These are phyloP conservation scores for Perccottus glenii DNA, from an alignment of 2,113 vertebrate species.

Conservation along the genomic window DNA sequence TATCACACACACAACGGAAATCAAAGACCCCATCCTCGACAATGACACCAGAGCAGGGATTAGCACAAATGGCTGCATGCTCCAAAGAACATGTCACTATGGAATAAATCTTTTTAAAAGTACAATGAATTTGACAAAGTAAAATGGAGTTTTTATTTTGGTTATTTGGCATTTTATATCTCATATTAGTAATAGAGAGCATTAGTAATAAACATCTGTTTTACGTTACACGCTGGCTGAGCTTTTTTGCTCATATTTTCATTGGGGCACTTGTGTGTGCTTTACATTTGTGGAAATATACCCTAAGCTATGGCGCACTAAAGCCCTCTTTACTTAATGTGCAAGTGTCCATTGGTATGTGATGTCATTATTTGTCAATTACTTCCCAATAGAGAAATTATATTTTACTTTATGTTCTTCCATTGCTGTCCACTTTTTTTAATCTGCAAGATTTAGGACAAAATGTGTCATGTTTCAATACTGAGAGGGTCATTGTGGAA, in stretches of 20 bases:
- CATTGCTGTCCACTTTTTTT: slow-evolving; percentile 33
- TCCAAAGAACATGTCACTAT: slow-evolving; percentile 48
- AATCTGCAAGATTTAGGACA: slow-evolving; percentile 34
- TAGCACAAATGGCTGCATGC: slow-evolving; percentile 11
- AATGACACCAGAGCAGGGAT: slow-evolving; percentile 30
- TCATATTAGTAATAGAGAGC: slow-evolving; percentile 61
- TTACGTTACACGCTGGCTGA: slow-evolving; percentile 60
- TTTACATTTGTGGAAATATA: slow-evolving; percentile 62
- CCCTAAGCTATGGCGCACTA: slow-evolving; percentile 45
- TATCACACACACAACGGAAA: slow-evolving; percentile 14
- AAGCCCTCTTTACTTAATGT: slow-evolving; percentile 49
- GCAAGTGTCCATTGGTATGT: slow-evolving; percentile 8
- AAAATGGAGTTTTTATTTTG: slow-evolving; percentile 58
- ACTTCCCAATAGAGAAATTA: slow-evolving; percentile 22
- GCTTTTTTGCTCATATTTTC: slow-evolving; percentile 64
- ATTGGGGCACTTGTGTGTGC: slow-evolving; percentile 53
- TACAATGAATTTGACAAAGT: slow-evolving; percentile 61
- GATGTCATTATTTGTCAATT: slow-evolving; percentile 25
- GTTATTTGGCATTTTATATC: slow-evolving; percentile 52
- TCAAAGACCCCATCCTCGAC: slow-evolving; percentile 10
- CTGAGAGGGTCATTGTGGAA: slow-evolving; percentile 32
- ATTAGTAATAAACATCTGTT: slow-evolving; percentile 55
- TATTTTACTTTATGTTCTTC: slow-evolving; percentile 27
- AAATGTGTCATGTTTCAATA: slow-evolving; percentile 37
- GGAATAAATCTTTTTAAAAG: slow-evolving; percentile 58